Evolutionary conservation across 2,797 vertebrate genomes (phyloP), one percentile per base, ranked within the genome.

Genomic region (Hydrocynus forskahlii): DNA sequence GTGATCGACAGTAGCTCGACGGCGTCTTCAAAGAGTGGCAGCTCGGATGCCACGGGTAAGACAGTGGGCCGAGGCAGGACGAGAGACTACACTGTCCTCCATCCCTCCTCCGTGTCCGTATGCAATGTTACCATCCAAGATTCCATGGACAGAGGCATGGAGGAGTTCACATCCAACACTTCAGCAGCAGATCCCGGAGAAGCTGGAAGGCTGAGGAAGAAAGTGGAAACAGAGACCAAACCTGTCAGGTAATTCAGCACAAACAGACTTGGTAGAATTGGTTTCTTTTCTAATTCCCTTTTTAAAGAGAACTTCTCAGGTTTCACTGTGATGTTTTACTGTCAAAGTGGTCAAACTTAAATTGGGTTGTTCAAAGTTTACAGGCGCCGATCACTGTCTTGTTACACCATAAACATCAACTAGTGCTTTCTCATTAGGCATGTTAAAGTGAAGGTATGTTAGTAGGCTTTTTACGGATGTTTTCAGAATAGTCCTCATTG

Each of bases 91-190:
- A 99, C 97, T 0, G 97, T 99, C 89, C 93, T 99, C 2, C 97
- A 97, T 85, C 97, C 97, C 0, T 99, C 98, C 17, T 98, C 96
- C 83, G 86, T 98, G 86, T 99, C 97, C 0, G 94, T 96, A 76
- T 97, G 95, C 85, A 99, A 98, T 23, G 97, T 99, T 87, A 98
- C 98, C 82, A 96, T 97, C 81, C 97, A 97, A 92, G 96, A 95
- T 71, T 96, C 95, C 72, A 95, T 96, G 91, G 96, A 96, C 71
- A 92, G 95, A 29, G 94, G 95, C 4, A 94, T 96, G 54, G 94
- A 95, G 79, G 96, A 96, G 12, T 95, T 81, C 92, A 92, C 69
- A 81, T 92, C 5, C 0, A 83, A 85, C 0, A 88, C 94, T 19
- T 81, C 93, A 66, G 90, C 94, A 0, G 87, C 95, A 0, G 96